These are phyloP conservation scores for Drosophila mauritiana DNA, from an alignment of 1,140 invertebrate genomes.

Conservation along the genomic window DNA sequence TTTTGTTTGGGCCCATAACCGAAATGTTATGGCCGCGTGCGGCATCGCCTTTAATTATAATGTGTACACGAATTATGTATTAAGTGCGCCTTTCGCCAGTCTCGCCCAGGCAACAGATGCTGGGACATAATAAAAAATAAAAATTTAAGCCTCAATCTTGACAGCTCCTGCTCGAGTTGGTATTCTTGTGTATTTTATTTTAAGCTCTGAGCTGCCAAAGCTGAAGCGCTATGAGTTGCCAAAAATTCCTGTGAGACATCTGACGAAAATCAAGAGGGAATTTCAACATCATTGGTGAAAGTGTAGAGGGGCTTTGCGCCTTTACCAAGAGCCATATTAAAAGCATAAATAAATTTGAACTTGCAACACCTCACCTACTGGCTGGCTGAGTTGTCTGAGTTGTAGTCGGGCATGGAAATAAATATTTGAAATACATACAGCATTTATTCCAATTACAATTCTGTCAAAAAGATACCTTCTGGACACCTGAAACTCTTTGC, in stretches of 20 bases:
- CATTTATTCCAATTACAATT: background rate
- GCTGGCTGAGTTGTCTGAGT: too few relatives aligned
- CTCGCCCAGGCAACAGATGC: constrained; percentile 53
- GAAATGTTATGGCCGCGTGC: constrained; percentile 61
- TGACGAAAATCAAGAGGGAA: constrained; percentile 1
- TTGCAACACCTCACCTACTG: background rate
- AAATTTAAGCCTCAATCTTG: constrained; percentile 47
- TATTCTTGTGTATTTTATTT: constrained; percentile 12
- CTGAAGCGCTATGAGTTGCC: constrained; percentile 12
- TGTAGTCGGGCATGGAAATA: background rate
- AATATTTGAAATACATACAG: constrained; percentile 1
- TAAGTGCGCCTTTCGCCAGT: constrained; percentile 38
- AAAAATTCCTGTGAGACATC: constrained; percentile 11
- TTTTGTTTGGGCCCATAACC: constrained; percentile 48
- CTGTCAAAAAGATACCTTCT: constrained; percentile 19
- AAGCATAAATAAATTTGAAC: constrained; percentile 8
- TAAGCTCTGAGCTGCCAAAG: constrained; percentile 6
- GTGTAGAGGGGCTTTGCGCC: too few relatives aligned
- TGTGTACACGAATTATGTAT: constrained; percentile 66
- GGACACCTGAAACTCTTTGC: constrained; percentile 9
- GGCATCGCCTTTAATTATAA: constrained; percentile 70
- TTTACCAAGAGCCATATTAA: background rate
- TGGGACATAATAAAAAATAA: constrained; percentile 50
- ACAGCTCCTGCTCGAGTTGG: background rate
- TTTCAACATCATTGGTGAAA: background rate